phyloP scores from a whole-genome alignment of 2,797 vertebrate species.

The Myioborus melanocephalus region DNA sequence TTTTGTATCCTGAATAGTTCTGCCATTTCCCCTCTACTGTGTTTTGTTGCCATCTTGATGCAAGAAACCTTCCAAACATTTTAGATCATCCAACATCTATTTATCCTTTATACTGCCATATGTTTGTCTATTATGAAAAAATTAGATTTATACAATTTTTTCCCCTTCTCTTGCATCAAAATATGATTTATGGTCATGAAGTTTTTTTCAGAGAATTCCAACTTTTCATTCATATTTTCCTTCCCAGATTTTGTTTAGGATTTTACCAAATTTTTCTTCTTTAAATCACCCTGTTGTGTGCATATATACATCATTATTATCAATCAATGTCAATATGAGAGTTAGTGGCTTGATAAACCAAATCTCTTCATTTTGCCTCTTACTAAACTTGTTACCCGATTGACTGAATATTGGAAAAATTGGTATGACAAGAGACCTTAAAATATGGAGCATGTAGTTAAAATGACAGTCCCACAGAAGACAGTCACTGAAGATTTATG shows the following conservation, averaged over 20 bases:
- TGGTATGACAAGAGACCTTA: background rate
- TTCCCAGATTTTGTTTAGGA: background rate
- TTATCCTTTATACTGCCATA: background rate
- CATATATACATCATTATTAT: conserved; percentile 14
- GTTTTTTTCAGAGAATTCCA: background rate
- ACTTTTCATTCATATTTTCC: background rate
- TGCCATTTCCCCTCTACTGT: background rate
- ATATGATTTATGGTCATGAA: background rate
- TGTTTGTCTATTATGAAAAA: background rate
- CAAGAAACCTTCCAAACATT: background rate
- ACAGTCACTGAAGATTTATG: background rate
- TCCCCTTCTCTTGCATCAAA: background rate
- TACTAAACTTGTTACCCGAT: background rate
- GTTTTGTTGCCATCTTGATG: background rate
- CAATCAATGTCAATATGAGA: conserved; percentile 9
- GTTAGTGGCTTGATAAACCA: background rate
- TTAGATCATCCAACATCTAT: background rate
- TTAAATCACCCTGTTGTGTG: background rate
- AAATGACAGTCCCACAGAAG: background rate
- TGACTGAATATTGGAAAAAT: conserved; percentile 35
- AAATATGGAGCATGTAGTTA: background rate
- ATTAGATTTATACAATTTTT: background rate
- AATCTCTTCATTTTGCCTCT: background rate
- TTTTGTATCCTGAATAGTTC: background rate
- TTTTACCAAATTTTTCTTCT: background rate